Conservation (phyloP, 2,113 vertebrate genomes). For the Fregata magnificens region DNA sequence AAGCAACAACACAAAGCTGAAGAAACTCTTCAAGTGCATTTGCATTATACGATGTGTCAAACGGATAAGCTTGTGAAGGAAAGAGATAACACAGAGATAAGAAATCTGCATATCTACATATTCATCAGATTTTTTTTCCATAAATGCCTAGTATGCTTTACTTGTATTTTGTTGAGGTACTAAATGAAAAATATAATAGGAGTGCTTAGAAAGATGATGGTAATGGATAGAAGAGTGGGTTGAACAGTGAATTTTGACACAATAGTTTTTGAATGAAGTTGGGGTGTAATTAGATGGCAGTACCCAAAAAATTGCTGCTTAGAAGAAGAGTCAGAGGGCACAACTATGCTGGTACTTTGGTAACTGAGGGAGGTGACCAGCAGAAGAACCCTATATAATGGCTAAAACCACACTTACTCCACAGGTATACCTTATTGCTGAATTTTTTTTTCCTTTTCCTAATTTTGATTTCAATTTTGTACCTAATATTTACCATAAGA, state of each 20-base stretch:
- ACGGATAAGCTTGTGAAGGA: not conserved
- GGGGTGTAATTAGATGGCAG: not conserved
- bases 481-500: not conserved
- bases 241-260: not conserved
- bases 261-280: not conserved
- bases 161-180: not conserved
- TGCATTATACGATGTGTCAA: not conserved
- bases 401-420: not conserved
- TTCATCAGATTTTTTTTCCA: not conserved
- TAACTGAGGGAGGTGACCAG: not conserved
- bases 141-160: not conserved
- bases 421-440: fast-evolving
- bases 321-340: not conserved
- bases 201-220: not conserved
- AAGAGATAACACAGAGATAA: not conserved
- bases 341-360: not conserved
- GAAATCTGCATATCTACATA: not conserved
- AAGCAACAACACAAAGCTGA: not conserved
- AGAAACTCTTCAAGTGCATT: not conserved
- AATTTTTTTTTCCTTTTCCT: not conserved
- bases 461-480: not conserved
- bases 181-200: not conserved
- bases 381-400: not conserved
- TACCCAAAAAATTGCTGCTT: not conserved
- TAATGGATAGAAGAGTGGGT: not conserved